Evolutionary conservation across 2,113 vertebrate genomes (phyloP), one percentile per base, ranked within the genome.

Genomic region (Chlorodrepanis virens): DNA sequence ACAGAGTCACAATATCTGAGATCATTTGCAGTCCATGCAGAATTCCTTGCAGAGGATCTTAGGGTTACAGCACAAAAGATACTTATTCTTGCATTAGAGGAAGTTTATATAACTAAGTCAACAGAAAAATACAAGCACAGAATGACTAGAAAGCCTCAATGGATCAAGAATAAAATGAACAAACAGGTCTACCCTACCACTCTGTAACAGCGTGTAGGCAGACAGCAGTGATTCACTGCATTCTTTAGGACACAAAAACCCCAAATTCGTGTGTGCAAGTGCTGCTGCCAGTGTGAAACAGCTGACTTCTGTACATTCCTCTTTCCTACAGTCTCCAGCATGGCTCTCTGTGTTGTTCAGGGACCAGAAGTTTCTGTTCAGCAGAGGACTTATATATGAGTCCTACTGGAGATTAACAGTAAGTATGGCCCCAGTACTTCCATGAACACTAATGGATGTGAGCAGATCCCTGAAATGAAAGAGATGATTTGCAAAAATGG

Each of bases 81-180:
- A 67, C 45, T 81, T 78, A 44, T 29, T 90, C 50, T 77, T 19
- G 42, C 56, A 18, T 71, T 74, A 91, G 54, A 86, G 68, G 56
- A 94, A 86, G 64, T 93, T 95, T 93, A 90, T 78, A 45, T 70
- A 90, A 86, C 52, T 74, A 88, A 83, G 64, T 83, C 60, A 96
- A 94, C 76, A 95, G 44, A 80, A 89, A 77, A 89, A 81, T n/a
- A 64, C 27, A 86, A 87, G 47, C 33, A 57, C 42, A 54, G 56
- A 86, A 75, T 93, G 47, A 68, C 78, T 59, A 70, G 60, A 86
- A 94, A 90, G 20, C 49, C 75, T 96, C 63, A 80, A 67, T 77
- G 33, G 67, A 77, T 63, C 50, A 77, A 86, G 76, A 78, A 78
- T 71, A 59, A 89, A 86, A 92, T 52, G 75, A 93, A 49, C 39